A percentile compares a stretch with the other conserved stretches of the same genome.
Conservation (phyloP, 2,797 vertebrate genomes). For the Cirrhinus mrigala region DNA sequence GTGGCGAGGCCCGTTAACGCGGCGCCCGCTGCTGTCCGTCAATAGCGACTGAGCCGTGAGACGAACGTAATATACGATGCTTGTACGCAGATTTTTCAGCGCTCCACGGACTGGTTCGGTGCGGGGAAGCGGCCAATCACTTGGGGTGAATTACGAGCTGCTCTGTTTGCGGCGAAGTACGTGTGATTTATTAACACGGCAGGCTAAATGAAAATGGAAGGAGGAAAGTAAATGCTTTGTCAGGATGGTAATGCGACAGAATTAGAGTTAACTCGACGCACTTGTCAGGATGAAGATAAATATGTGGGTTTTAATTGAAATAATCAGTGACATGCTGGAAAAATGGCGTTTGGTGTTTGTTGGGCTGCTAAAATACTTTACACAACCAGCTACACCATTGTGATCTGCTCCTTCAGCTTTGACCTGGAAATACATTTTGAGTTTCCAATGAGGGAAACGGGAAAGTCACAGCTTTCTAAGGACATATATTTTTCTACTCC, state of each 20-base stretch:
- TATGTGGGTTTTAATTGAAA: slow-evolving; percentile 31
- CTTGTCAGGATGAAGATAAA: slow-evolving; percentile 32
- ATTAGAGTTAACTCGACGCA: slow-evolving; percentile 25
- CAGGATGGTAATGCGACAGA: slow-evolving; percentile 41
- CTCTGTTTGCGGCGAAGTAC: slow-evolving; percentile 26
- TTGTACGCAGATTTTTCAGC: neutral
- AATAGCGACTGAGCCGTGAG: slow-evolving; percentile 10
- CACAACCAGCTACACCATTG: neutral
- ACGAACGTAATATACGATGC: slow-evolving; percentile 18
- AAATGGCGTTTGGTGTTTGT: neutral
- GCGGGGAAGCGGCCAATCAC: neutral
- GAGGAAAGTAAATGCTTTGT: slow-evolving; percentile 41
- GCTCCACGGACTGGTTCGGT: neutral
- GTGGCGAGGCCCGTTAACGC: slow-evolving; percentile 53
- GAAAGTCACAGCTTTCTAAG: neutral
- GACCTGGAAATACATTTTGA: neutral
- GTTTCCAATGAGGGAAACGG: neutral
- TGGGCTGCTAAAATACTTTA: neutral
- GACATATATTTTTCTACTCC: neutral
- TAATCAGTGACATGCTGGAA: slow-evolving; percentile 18
- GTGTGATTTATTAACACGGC: slow-evolving; percentile 31
- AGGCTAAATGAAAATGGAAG: slow-evolving; percentile 32
- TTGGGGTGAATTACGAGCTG: slow-evolving; percentile 39
- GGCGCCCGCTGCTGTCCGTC: neutral
- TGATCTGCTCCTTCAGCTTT: neutral